Conservation (phyloP, 1,140 invertebrate species). For the Cydia fagiglandana region DNA sequence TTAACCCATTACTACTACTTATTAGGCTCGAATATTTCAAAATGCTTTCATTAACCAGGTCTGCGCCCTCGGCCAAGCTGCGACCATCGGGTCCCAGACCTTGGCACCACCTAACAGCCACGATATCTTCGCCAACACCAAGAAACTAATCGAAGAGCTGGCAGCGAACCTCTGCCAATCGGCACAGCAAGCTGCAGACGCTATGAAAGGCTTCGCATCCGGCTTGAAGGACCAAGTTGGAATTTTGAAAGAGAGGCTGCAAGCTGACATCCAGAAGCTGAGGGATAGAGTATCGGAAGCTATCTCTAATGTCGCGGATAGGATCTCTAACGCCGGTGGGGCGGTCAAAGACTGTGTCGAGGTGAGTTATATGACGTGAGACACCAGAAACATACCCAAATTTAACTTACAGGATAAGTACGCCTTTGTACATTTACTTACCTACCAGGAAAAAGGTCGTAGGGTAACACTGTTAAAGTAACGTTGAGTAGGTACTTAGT, state of each 20-base stretch:
- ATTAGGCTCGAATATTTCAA: not conserved
- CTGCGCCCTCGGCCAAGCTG: not conserved
- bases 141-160: conserved; percentile 53
- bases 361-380: conserved; percentile 47
- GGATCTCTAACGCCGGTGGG: conserved; percentile 43
- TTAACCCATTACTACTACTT: too few species aligned
- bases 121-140: conserved; percentile 39
- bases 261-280: conserved; percentile 47
- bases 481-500: too few species aligned
- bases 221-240: conserved; percentile 50
- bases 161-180: conserved; percentile 48
- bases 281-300: conserved; percentile 43
- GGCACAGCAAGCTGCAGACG: conserved; percentile 42
- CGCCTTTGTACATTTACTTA: not conserved
- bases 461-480: too few species aligned
- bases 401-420: too few species aligned
- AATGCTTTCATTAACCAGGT: conserved; percentile 1
- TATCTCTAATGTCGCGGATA: conserved; percentile 48
- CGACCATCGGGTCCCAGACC: not conserved
- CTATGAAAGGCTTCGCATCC: conserved; percentile 48
- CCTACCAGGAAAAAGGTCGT: not conserved
- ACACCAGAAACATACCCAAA: too few species aligned
- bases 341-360: conserved; percentile 53
- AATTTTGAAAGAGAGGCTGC: conserved; percentile 46
- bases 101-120: not conserved